Conservation (phyloP, 2,797 vertebrate species). For the Fistularia commersonii region DNA sequence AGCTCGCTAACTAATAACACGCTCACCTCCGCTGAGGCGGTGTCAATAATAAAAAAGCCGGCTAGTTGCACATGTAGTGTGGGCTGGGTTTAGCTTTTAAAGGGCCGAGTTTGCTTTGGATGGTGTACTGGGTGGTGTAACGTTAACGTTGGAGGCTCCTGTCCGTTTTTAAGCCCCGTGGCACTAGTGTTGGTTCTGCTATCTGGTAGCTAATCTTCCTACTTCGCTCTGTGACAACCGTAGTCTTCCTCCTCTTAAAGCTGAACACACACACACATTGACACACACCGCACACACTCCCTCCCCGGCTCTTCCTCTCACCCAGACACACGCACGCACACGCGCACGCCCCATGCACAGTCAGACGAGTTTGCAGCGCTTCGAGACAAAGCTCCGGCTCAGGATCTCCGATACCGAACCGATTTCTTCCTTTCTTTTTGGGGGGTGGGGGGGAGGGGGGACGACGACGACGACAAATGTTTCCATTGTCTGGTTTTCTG, state of each 20-base stretch:
- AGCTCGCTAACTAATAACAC: conserved; percentile 64
- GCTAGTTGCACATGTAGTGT: conserved; percentile 66
- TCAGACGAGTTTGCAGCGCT: conserved; percentile 33
- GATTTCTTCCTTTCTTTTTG: neutral
- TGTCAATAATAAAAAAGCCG: conserved; percentile 64
- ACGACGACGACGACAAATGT: too few relatives aligned
- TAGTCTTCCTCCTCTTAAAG: conserved; percentile 84
- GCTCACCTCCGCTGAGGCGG: conserved; percentile 54
- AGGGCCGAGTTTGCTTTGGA: conserved; percentile 50
- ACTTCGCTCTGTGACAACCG: conserved; percentile 73
- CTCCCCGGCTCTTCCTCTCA: conserved; percentile 26
- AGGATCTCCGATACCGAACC: conserved; percentile 13
- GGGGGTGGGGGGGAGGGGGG: too few relatives aligned
- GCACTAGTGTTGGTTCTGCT: conserved; percentile 71
- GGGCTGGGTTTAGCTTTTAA: conserved; percentile 66
- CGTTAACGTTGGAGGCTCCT: conserved; percentile 57
- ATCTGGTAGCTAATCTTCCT: conserved; percentile 87
- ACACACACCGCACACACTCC: conserved; percentile 41
- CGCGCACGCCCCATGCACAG: conserved; percentile 9
- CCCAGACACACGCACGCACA: conserved; percentile 19
- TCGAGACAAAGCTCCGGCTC: conserved; percentile 29
- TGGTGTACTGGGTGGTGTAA: conserved; percentile 27
- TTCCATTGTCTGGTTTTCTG: neutral
- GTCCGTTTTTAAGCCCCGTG: conserved; percentile 67
- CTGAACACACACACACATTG: conserved; percentile 68